Evolutionary conservation across 2,888 invertebrate genomes (phyloP).

Genomic region (Andrena hattorfiana): DNA sequence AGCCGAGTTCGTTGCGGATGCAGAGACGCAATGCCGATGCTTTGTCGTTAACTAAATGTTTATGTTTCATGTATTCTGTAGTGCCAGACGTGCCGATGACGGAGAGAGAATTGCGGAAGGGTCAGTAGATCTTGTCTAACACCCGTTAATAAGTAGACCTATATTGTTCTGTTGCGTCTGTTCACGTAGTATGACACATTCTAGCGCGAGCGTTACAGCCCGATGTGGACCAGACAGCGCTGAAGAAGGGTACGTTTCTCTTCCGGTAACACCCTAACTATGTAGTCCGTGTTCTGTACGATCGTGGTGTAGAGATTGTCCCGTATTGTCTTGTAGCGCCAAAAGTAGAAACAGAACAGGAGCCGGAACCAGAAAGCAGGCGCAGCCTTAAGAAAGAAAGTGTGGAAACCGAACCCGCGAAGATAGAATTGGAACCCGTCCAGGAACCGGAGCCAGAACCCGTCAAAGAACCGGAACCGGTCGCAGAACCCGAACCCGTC

Average conservation of each 20-base stretch:
- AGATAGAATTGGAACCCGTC: not conserved
- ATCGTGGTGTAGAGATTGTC: conserved; percentile 5
- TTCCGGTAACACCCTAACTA: conserved; percentile 4
- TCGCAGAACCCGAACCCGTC: conserved; percentile 15
- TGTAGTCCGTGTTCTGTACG: not conserved
- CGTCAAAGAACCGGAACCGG: conserved; percentile 24
- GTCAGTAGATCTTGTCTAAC: conserved; percentile 74
- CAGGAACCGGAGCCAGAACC: conserved; percentile 1
- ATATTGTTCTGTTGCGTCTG: not conserved
- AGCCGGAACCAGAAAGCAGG: conserved; percentile 41
- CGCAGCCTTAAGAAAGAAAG: conserved; percentile 2
- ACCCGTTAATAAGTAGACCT: not conserved
- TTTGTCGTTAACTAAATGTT: conserved; percentile 54
- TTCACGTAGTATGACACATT: conserved; percentile 67
- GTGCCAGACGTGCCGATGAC: conserved; percentile 79
- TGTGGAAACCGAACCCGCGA: conserved; percentile 13
- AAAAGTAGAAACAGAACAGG: conserved; percentile 56
- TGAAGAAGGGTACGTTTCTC: conserved; percentile 69
- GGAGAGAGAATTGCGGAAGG: conserved; percentile 82
- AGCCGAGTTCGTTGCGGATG: conserved; percentile 11
- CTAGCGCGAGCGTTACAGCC: conserved; percentile 80
- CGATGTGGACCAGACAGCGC: conserved; percentile 55
- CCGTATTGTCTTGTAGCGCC: conserved; percentile 47
- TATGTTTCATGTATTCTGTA: conserved; percentile 74
- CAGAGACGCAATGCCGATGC: not conserved